These are phyloP conservation scores for Mormyrus hasselquistii DNA, from an alignment of 2,797 vertebrate genomes.

Conservation along the genomic window DNA sequence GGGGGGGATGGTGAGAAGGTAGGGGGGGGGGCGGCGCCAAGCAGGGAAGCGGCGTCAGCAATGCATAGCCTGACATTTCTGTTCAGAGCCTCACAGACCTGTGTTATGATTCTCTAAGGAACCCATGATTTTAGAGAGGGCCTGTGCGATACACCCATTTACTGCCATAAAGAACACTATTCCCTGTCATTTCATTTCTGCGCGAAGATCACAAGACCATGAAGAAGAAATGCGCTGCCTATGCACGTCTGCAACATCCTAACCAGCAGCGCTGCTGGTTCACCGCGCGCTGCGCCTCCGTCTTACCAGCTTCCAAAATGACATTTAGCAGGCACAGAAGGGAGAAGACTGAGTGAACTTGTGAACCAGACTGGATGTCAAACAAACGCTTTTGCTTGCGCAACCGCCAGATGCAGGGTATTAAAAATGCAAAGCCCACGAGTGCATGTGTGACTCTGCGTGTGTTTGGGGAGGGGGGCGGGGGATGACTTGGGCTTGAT, in stretches of 20 bases:
- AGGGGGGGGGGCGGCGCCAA: neutral
- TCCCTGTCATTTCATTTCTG: neutral
- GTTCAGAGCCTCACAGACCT: neutral
- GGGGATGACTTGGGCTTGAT: neutral
- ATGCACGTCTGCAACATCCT: neutral
- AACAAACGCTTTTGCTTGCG: neutral
- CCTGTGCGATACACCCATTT: neutral
- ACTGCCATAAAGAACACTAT: neutral
- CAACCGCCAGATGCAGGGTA: neutral
- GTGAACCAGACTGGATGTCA: conserved; percentile 2
- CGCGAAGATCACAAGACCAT: neutral
- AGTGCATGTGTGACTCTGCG: neutral
- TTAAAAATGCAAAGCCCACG: neutral
- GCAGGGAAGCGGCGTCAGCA: neutral
- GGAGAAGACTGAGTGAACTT: neutral
- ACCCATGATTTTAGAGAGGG: neutral
- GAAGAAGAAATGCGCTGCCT: neutral
- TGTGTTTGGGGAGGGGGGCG: neutral
- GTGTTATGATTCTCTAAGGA: neutral
- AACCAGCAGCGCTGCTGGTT: neutral
- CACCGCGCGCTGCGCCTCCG: neutral
- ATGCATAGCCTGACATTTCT: neutral
- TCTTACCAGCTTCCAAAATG: neutral
- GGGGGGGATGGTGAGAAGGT: neutral
- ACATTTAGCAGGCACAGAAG: neutral